Evolutionary conservation across 2,797 vertebrate species (phyloP).

Genomic region (Etheostoma nigrum): DNA sequence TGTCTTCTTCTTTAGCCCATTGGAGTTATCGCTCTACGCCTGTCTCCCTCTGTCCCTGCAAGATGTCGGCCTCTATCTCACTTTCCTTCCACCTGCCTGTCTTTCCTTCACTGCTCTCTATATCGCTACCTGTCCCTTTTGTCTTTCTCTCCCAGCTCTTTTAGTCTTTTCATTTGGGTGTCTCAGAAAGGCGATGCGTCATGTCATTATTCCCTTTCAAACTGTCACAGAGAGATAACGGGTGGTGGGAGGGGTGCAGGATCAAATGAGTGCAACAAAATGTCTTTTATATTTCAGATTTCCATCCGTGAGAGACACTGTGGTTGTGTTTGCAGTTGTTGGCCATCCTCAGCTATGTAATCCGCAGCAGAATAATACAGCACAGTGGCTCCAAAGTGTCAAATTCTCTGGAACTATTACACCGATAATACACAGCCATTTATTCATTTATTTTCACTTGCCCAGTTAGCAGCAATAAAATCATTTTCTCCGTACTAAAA

Average conservation of each 20-base stretch:
- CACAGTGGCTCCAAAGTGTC: conserved; percentile 26
- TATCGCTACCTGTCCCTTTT: conserved; percentile 60
- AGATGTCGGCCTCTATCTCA: conserved; percentile 61
- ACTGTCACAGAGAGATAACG: conserved; percentile 56
- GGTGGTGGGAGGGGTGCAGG: conserved; percentile 27
- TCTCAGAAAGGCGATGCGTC: conserved; percentile 44
- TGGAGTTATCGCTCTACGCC: conserved; percentile 62
- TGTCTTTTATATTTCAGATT: conserved; percentile 47
- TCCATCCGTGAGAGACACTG: conserved; percentile 16
- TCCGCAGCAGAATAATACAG: conserved; percentile 20
- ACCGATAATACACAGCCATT: neutral
- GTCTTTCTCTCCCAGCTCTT: conserved; percentile 51
- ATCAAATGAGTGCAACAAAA: conserved; percentile 32
- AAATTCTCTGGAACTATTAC: conserved; percentile 31
- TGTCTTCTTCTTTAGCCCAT: conserved; percentile 37
- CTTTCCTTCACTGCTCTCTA: conserved; percentile 31
- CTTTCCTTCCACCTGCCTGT: conserved; percentile 45
- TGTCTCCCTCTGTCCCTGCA: conserved; percentile 52
- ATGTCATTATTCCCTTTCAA: conserved; percentile 64
- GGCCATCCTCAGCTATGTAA: conserved; percentile 38
- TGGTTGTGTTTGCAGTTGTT: conserved; percentile 35
- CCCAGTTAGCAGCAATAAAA: conserved; percentile 20
- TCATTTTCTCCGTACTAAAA: neutral
- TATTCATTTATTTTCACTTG: conserved; percentile 26
- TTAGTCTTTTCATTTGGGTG: conserved; percentile 41